Evolutionary conservation across 1,140 invertebrate species (phyloP).

Genomic region (Drosophila subpulchrella): DNA sequence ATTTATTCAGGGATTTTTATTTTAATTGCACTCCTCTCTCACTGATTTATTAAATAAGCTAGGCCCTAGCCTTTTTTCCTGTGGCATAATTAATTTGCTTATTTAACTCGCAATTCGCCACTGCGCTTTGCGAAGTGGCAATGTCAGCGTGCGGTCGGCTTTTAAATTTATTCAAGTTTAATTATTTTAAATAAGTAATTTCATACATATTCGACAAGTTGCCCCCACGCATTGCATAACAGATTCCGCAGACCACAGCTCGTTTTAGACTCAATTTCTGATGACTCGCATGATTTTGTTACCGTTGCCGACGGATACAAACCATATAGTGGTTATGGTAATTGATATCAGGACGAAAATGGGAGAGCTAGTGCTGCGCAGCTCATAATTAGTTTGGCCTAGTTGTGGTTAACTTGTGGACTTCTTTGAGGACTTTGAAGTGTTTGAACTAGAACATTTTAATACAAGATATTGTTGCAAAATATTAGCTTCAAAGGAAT

Average conservation of each 20-base stretch:
- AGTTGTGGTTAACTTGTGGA: constrained; percentile 25
- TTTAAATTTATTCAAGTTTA: constrained; percentile 38
- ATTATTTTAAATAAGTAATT: constrained; percentile 58
- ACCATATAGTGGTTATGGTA: constrained; percentile 26
- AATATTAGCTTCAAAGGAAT: too few species aligned
- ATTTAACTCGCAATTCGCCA: background rate
- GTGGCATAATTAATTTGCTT: constrained; percentile 61
- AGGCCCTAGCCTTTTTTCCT: constrained; percentile 2
- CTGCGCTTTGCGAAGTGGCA: constrained; percentile 20
- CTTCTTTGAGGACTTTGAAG: background rate
- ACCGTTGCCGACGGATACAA: constrained; percentile 13
- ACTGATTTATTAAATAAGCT: constrained; percentile 50
- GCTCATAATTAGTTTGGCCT: constrained; percentile 26
- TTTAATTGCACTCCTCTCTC: constrained; percentile 33
- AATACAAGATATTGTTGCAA: background rate
- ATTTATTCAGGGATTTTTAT: constrained; percentile 61
- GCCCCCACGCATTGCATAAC: constrained; percentile 3
- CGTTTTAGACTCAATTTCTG: constrained; percentile 30
- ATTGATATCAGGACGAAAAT: constrained; percentile 9
- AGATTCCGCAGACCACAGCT: constrained; percentile 30
- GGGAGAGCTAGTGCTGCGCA: constrained; percentile 12
- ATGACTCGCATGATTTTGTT: constrained; percentile 38
- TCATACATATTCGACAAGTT: constrained; percentile 29
- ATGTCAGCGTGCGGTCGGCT: constrained; percentile 33
- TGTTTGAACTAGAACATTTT: background rate